phyloP scores from a whole-genome alignment of 2,113 vertebrate genomes.

The Entosphenus tridentatus region DNA sequence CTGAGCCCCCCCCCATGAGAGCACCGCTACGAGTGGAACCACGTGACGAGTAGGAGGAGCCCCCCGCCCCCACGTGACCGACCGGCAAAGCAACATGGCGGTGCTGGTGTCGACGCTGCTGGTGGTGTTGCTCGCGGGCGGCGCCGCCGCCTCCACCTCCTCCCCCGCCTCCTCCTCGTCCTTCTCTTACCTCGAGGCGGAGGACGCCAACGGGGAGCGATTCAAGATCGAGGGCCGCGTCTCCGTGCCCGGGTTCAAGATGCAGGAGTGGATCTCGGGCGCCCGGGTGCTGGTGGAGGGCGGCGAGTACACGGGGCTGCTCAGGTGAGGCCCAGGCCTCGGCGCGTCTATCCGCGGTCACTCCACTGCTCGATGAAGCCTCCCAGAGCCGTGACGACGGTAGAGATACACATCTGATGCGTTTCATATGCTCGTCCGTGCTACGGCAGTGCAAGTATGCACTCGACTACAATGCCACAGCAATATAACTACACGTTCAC shows the following conservation, averaged over 20 bases:
- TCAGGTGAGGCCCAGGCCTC: conserved; percentile 22
- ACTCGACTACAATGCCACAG: no score
- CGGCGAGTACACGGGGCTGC: conserved; percentile 65
- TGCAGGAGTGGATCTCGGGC: conserved; percentile 66
- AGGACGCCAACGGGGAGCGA: conserved; percentile 26
- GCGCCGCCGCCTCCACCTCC: conserved; percentile 7
- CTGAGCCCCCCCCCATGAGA: no score
- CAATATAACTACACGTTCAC: no score
- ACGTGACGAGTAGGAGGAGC: no score
- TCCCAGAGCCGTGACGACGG: neutral
- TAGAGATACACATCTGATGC: neutral
- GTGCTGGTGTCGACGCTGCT: neutral
- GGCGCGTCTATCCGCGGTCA: neutral
- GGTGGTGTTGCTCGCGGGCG: conserved; percentile 13
- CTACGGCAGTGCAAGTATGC: neutral
- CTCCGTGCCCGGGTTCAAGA: conserved; percentile 53
- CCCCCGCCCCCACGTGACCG: no score
- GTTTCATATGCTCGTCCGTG: neutral
- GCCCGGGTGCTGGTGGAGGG: conserved; percentile 64
- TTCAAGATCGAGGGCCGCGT: conserved; percentile 80
- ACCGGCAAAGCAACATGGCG: no score
- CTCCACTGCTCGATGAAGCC: neutral
- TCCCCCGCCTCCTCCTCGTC: no score
- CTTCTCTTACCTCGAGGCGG: neutral
- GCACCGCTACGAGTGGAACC: no score